Base-by-base conservation (phyloP, 1,140 invertebrate genomes). In the Lepeophtheirus salmonis region DNA sequence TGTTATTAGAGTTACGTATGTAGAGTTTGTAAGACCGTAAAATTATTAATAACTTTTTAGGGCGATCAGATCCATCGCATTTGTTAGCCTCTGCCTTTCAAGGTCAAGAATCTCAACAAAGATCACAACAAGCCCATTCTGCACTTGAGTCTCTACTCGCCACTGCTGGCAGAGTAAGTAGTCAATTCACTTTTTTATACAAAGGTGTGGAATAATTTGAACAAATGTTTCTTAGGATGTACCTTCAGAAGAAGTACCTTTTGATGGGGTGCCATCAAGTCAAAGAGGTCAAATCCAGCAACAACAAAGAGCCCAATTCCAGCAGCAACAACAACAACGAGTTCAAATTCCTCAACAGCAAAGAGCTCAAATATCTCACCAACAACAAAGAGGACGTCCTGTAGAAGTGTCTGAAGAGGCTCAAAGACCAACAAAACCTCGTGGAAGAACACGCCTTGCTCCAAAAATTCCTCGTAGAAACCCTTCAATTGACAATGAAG, bases 81-180 rank as follows among this genome's bases (percentile, higher is more conserved):
- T 25, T 57, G 2, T 41, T 57, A 23, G 55, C 55, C 26, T 21
- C 23, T 25, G 55, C 55, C n/a, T 25, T 57, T n/a, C 17, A 54
- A 57, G 55, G 55, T 10, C 25, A 18, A 14, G 17, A 25, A 23
- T 10, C 22, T 3, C 52, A 54, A 48, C 6, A 25, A 25, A 12
- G 17, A 1, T 24, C 20, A 14, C 3, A 17, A 14, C 23, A 30
- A 17, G 26, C 20, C 23, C 20, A 16, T 18, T n/a, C n/a, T 30
- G 23, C 55, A 17, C 55, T 57, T 16, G 20, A 57, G 26, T 24
- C 22, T n/a, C 22, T 57, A 2, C 55, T 57, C 17, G 55, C 55
- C 55, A 57, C 55, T 41, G 55, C 55, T 18, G 26, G 17, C 23
- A 25, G 26, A 2, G 55, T 26, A 57, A 41, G 52, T 54, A 16